Conservation (phyloP, 2,888 invertebrate species). For the Ganaspis brasiliensis region DNA sequence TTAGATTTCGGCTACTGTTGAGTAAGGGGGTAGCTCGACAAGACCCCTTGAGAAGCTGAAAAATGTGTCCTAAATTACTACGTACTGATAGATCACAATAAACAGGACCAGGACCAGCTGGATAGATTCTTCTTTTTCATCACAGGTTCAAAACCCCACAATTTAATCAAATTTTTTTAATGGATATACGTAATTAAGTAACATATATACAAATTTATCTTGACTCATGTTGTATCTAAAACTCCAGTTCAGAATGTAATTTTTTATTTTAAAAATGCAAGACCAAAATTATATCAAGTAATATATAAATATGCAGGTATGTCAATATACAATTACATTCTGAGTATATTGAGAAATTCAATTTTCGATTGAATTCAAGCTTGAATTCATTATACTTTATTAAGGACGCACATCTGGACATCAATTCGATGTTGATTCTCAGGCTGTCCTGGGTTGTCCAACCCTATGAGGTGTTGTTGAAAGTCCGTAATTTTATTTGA, state of each 20-base stretch:
- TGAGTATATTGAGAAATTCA: not conserved
- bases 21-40: conserved; percentile 65
- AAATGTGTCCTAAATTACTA: conserved; percentile 39
- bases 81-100: conserved; percentile 29
- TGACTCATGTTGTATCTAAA: too few relatives aligned
- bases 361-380: too few relatives aligned
- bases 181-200: not conserved
- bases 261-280: too few relatives aligned
- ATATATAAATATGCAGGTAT: too few relatives aligned
- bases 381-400: not conserved
- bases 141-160: not conserved
- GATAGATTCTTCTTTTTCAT: not conserved
- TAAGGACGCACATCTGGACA: not conserved
- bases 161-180: not conserved
- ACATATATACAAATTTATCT: not conserved
- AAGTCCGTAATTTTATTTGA: conserved; percentile 61
- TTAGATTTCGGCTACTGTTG: conserved; percentile 65
- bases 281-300: too few relatives aligned
- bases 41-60: conserved; percentile 33
- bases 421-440: not conserved
- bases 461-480: conserved; percentile 48
- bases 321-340: too few relatives aligned
- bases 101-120: conserved; percentile 24
- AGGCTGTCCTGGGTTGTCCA: not conserved
- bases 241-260: too few relatives aligned